Conservation (phyloP, 2,797 vertebrate genomes). For the Sylvilagus floridanus region DNA sequence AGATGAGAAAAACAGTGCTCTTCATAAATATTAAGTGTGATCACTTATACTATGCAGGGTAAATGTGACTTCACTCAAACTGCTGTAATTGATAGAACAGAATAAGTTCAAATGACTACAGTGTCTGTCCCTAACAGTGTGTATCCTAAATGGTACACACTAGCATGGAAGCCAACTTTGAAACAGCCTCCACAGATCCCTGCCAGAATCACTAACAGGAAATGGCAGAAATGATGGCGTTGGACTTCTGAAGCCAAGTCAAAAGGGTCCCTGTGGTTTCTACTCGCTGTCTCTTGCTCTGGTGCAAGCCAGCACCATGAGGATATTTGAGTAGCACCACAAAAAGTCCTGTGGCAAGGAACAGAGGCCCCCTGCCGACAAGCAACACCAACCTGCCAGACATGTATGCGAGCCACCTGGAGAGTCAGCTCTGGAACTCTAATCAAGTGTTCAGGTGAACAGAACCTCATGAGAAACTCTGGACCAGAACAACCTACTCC, state of each 20-base stretch:
- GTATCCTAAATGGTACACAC: too few species aligned
- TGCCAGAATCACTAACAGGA: not conserved
- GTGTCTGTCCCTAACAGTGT: accelerated
- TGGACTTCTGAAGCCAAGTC: not conserved
- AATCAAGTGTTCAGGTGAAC: not conserved
- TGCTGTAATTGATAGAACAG: not conserved
- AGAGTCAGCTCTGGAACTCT: not conserved
- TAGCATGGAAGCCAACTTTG: not conserved
- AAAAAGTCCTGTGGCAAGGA: not conserved
- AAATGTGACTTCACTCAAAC: not conserved
- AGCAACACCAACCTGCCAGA: not conserved
- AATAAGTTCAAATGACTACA: not conserved
- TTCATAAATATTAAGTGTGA: not conserved
- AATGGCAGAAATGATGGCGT: not conserved
- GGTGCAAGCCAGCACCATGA: not conserved
- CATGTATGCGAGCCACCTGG: not conserved
- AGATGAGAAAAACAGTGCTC: not conserved
- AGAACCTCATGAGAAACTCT: not conserved
- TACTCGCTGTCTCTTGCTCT: not conserved
- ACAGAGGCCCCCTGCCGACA: not conserved
- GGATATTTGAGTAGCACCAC: not conserved
- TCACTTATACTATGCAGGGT: not conserved
- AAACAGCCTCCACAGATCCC: not conserved
- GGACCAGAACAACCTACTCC: not conserved
- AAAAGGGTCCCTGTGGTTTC: not conserved